phyloP scores from a whole-genome alignment of 1,140 invertebrate species.

The Penaeus indicus region DNA sequence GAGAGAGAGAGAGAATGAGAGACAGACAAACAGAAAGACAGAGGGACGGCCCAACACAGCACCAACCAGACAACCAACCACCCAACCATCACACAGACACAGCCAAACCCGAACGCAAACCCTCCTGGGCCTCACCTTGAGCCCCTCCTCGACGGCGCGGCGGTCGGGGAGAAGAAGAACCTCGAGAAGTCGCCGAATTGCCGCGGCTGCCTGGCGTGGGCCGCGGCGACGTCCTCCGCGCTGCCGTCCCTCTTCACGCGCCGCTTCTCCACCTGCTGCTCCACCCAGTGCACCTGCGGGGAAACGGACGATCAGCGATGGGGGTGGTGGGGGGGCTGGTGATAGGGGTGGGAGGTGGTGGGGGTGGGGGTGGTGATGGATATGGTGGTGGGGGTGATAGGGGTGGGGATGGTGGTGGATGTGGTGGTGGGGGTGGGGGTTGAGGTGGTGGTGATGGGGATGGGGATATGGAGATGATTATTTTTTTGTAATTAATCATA shows the following conservation, averaged over 20 bases:
- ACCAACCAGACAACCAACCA: not conserved
- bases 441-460: no score
- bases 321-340: not conserved
- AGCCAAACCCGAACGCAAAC: not conserved
- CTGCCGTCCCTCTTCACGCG: slow-evolving; percentile 83
- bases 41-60: not conserved
- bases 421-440: no score
- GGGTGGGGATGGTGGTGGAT: no score
- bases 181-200: slow-evolving; percentile 48
- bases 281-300: slow-evolving; percentile 79
- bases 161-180: slow-evolving; percentile 36
- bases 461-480: not conserved
- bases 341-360: not conserved
- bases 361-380: not conserved
- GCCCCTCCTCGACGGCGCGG: slow-evolving; percentile 45
- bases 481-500: not conserved
- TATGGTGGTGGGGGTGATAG: no score
- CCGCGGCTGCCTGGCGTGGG: slow-evolving; percentile 12
- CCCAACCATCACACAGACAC: not conserved
- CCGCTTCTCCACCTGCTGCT: slow-evolving; percentile 90
- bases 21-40: not conserved
- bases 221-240: not conserved
- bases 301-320: not conserved
- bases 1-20: not conserved
- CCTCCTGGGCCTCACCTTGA: slow-evolving; percentile 35